Conservation (phyloP, 2,888 invertebrate genomes). For the Xylota segnis region DNA sequence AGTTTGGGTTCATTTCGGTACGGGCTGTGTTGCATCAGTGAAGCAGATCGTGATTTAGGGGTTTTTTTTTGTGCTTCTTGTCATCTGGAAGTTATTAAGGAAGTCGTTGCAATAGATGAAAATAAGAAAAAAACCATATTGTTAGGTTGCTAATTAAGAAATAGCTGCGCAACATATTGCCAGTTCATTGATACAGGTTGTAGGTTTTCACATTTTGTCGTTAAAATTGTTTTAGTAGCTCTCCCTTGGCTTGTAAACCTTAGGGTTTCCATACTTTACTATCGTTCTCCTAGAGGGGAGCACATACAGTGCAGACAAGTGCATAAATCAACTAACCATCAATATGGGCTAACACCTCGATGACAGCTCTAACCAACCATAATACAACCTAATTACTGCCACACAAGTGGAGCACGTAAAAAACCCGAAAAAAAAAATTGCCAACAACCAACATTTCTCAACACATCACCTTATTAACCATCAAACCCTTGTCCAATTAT, state of each 20-base stretch:
- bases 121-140: conserved; percentile 12
- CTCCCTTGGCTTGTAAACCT: no score
- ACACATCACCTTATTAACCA: neutral
- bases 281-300: neutral
- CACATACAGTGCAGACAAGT: no score
- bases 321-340: no score
- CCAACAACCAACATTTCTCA: neutral
- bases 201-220: neutral
- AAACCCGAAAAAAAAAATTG: neutral
- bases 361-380: no score
- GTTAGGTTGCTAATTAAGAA: conserved; percentile 35
- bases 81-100: conserved; percentile 34
- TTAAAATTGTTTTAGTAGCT: no score
- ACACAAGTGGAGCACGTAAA: neutral
- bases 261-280: no score
- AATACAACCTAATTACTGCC: no score
- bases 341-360: no score
- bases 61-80: neutral
- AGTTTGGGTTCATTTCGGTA: conserved; percentile 22
- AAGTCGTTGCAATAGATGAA: neutral
- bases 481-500: conserved; percentile 33
- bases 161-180: neutral
- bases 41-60: conserved; percentile 51
- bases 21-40: conserved; percentile 20
- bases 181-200: neutral